Conservation (phyloP, 2,888 invertebrate species). For the Caenorhabditis sp. region DNA sequence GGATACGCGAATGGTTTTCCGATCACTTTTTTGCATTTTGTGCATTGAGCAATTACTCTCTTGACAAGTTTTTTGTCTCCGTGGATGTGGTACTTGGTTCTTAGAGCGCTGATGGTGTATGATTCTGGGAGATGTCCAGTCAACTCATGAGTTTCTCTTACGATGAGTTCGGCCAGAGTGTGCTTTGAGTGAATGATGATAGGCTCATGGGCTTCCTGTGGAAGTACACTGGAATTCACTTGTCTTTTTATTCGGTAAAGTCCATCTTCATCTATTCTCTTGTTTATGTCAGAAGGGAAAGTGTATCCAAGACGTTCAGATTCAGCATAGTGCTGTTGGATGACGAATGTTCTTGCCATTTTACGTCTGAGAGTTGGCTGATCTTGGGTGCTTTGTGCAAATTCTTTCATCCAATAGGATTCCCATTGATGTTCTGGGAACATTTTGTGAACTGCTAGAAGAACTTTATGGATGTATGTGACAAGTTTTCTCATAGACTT, state of each 20-base stretch:
- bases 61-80: neutral
- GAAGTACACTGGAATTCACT: constrained; percentile 44
- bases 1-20: too few relatives aligned
- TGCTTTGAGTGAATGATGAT: too few relatives aligned
- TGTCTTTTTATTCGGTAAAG: neutral
- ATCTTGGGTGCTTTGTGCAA: too few relatives aligned
- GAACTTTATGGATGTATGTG: neutral
- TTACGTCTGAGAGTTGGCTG: too few relatives aligned
- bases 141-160: neutral
- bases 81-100: neutral
- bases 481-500: constrained; percentile 10
- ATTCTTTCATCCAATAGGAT: too few relatives aligned
- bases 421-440: neutral
- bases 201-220: constrained; percentile 37
- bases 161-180: too few relatives aligned
- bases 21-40: too few relatives aligned
- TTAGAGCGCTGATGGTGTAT: neutral
- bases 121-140: neutral
- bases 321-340: neutral
- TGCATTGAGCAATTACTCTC: neutral
- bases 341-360: neutral
- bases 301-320: neutral
- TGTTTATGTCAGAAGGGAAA: neutral
- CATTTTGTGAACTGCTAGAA: neutral
- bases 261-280: too few relatives aligned